Base-by-base conservation (phyloP, 1,140 invertebrate genomes). In the Papilio glaucus region DNA sequence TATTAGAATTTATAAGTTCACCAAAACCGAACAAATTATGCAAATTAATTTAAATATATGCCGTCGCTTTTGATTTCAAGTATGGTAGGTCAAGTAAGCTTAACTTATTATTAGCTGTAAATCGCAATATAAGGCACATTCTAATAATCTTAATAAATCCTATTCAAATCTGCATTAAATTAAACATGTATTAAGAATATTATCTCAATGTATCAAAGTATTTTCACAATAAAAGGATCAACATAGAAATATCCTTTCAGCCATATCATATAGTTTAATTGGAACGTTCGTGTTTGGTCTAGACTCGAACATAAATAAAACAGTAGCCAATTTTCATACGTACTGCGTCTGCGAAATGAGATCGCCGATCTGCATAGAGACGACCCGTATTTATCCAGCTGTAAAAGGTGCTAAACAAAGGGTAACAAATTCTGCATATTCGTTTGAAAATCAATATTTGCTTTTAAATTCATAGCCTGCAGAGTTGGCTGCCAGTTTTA, bases 221-320 rank as follows among this genome's bases (percentile, higher is more conserved):
- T 53, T 0, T 21, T 24, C 9, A 53, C 0, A 53, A 53, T 18
- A 53, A 53, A 53, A 53, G 12, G 49, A 26, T 13, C 37, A 24
- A 67, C 38, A 42, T 4, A 24, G 38, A 41, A 24, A 45, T 12
- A 24, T 24, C 18, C 13, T 13, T 42, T 24, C 3, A 41, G 63
- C 42, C 63, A 12, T 67, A 26, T 67, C 63, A 12, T 67, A 26
- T 15, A 41, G 37, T 41, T 67, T 42, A 41, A 67, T 41, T 24
- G 63, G 63, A 13, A 65, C 26, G 33, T 39, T 26, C 63, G 41
- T 18, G 8, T 45, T 67, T 38, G 63, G 63, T 67, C 63, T 67
- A 67, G 63, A 67, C 63, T 41, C 7, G 13, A 67, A 41, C 37
- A 67, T 67, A 67, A 67, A 67, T 67, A 45, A 42, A 67, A 67